Conservation (phyloP, 2,888 invertebrate genomes). For the Theristus sp. region DNA sequence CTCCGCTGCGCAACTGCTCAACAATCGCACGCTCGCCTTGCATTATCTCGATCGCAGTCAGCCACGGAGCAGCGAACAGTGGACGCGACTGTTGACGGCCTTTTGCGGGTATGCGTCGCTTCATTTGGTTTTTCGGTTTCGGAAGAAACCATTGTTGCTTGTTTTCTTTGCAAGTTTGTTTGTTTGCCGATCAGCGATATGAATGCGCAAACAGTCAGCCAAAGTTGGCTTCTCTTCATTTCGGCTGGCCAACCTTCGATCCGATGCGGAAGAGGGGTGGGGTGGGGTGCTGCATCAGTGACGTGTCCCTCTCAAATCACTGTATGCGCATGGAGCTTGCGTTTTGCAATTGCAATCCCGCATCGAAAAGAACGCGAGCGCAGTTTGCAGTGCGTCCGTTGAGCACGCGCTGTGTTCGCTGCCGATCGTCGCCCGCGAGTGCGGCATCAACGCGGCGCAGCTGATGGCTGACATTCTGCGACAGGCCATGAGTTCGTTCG, state of each 20-base stretch:
- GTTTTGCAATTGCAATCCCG: no score
- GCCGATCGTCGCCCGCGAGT: neutral
- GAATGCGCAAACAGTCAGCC: no score
- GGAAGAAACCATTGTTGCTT: neutral
- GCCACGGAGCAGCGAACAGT: neutral
- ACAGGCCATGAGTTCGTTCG: neutral
- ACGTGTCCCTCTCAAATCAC: no score
- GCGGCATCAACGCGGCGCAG: neutral
- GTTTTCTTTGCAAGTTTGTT: neutral
- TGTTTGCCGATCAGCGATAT: no score
- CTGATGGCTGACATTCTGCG: neutral
- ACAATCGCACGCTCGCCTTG: neutral
- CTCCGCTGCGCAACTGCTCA: neutral
- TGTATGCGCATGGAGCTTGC: no score
- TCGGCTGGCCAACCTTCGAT: no score
- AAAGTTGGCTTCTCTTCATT: neutral
- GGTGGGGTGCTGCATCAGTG: no score
- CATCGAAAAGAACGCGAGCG: no score
- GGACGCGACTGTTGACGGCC: neutral
- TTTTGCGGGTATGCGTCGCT: neutral
- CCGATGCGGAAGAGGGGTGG: no score
- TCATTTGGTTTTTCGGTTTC: neutral
- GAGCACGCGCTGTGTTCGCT: neutral
- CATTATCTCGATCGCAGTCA: neutral
- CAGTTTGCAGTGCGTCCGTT: neutral